A percentile compares a stretch with the other conserved stretches of the same genome.
phyloP scores from a whole-genome alignment of 2,797 vertebrate species.

The Coilia nasus region DNA sequence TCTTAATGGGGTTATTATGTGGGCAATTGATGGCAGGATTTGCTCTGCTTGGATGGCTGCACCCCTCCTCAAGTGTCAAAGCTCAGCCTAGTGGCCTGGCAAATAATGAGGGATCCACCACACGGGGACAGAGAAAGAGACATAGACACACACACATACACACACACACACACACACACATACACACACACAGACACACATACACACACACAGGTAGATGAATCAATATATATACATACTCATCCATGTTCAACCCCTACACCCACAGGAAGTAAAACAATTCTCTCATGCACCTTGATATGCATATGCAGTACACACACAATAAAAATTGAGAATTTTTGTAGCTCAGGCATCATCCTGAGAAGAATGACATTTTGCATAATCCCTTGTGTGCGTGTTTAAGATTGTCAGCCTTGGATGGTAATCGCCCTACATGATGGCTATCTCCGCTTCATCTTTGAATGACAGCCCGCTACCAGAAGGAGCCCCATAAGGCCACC shows the following conservation, averaged over 20 bases:
- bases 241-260: not conserved
- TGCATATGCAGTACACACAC: not conserved
- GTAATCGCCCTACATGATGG: too few species aligned
- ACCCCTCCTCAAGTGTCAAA: slow-evolving; percentile 11
- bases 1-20: slow-evolving; percentile 41
- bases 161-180: not conserved
- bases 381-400: too few species aligned
- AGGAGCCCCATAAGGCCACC: too few species aligned
- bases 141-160: not conserved
- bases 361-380: too few species aligned
- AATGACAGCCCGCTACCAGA: too few species aligned
- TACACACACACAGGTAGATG: not conserved
- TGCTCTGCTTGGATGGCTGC: not conserved
- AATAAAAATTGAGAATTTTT: too few species aligned
- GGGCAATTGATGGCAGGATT: slow-evolving; percentile 31
- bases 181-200: not conserved
- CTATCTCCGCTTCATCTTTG: too few species aligned
- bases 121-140: not conserved
- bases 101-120: not conserved
- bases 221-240: not conserved
- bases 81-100: not conserved
- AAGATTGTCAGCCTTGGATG: too few species aligned
- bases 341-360: too few species aligned
- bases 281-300: not conserved
- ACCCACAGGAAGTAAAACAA: not conserved